Percentiles rank a stretch among this genome's conserved stretches.
Conservation (phyloP, 2,888 invertebrate species). For the Hemaris fuciformis region DNA sequence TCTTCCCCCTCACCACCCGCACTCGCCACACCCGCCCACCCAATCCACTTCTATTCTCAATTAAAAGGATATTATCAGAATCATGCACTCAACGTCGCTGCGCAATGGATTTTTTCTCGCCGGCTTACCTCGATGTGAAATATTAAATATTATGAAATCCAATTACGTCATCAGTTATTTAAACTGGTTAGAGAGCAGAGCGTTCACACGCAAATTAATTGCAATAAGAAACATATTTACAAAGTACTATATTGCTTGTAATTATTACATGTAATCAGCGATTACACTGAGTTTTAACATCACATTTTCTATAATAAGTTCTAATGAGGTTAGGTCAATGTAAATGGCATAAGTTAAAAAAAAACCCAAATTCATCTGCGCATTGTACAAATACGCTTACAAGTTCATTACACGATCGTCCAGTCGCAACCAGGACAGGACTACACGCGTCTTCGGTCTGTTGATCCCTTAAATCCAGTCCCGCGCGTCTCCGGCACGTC, state of each 20-base stretch:
- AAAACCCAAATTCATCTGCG: too few relatives aligned
- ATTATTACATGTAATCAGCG: too few relatives aligned
- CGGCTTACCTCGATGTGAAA: background rate
- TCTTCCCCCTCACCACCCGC: conserved; percentile 10
- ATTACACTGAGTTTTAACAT: too few relatives aligned
- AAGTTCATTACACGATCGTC: conserved; percentile 20
- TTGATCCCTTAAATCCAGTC: conserved; percentile 70
- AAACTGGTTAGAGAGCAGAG: background rate
- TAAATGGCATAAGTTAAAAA: background rate
- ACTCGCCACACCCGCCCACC: conserved; percentile 23
- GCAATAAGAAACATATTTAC: too few relatives aligned
- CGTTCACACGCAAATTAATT: too few relatives aligned
- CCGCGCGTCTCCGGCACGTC: conserved; percentile 62
- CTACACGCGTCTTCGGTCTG: conserved; percentile 58
- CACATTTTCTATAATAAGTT: too few relatives aligned
- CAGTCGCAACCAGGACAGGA: conserved; percentile 49
- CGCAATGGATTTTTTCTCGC: background rate
- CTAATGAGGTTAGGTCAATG: background rate
- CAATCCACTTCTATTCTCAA: conserved; percentile 57
- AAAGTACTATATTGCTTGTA: background rate
- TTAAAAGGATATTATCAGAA: conserved; percentile 71
- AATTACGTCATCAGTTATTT: background rate
- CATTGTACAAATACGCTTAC: background rate
- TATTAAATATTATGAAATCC: background rate
- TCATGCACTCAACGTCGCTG: conserved; percentile 34